Evolutionary conservation across 2,113 vertebrate species (phyloP).

Genomic region (Oreocharis arfaki): DNA sequence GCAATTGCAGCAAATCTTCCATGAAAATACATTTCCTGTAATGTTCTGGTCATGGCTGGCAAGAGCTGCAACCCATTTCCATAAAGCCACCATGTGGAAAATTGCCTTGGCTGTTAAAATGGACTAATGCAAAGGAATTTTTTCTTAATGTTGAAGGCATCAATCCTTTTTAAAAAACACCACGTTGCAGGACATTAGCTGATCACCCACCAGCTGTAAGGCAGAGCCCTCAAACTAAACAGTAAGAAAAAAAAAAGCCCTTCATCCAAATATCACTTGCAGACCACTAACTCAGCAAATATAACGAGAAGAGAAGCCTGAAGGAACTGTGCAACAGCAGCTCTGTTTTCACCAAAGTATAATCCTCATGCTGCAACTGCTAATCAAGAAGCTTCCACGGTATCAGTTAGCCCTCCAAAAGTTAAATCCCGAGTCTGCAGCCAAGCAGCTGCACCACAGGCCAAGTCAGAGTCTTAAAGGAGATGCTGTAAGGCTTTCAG

Average conservation of each 20-base stretch:
- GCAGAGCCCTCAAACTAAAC: neutral
- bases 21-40: constrained; percentile 93
- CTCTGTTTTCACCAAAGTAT: neutral
- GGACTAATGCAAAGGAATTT: constrained; percentile 75
- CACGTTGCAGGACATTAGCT: constrained; percentile 38
- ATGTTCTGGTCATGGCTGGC: constrained; percentile 83
- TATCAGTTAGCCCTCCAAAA: neutral
- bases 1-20: constrained; percentile 91
- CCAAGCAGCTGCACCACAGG: neutral
- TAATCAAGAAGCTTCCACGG: neutral
- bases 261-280: neutral
- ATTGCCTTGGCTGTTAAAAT: constrained; percentile 85
- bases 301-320: neutral
- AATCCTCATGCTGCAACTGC: neutral
- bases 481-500: neutral
- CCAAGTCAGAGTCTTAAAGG: neutral
- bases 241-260: neutral
- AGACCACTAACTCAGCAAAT: neutral
- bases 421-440: neutral
- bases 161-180: constrained; percentile 11
- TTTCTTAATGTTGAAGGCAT: neutral
- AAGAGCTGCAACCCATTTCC: constrained; percentile 70
- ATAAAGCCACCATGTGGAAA: constrained; percentile 85
- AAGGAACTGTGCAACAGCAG: neutral
- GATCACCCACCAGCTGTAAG: constrained; percentile 4